phyloP scores from a whole-genome alignment of 2,797 vertebrate species.

The Platalea minor region DNA sequence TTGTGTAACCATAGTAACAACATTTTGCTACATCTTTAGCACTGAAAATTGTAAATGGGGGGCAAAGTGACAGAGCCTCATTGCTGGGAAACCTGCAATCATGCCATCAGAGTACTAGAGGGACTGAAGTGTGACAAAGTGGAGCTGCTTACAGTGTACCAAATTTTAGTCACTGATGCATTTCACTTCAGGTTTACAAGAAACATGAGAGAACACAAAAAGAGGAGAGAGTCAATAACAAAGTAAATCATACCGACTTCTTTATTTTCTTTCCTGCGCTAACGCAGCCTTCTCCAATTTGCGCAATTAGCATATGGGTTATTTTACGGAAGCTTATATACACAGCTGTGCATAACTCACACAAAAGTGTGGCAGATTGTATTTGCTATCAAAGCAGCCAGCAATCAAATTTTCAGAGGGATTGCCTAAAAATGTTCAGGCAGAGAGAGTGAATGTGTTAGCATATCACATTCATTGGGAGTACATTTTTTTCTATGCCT shows the following conservation, averaged over 20 bases:
- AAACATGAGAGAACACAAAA: background rate
- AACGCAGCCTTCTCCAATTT: background rate
- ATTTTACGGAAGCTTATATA: background rate
- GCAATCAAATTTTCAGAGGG: conserved; percentile 12
- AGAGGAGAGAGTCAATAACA: background rate
- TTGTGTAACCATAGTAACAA: background rate
- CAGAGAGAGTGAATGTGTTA: background rate
- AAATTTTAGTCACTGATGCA: background rate
- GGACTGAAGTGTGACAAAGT: background rate
- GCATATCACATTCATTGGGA: background rate
- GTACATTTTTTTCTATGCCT: background rate
- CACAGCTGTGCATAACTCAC: background rate
- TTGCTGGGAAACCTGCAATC: background rate
- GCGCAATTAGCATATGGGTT: background rate
- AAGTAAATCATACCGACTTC: background rate
- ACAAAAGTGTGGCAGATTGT: background rate
- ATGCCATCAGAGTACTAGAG: background rate
- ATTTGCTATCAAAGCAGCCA: conserved; percentile 29
- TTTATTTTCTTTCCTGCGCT: background rate
- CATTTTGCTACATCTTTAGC: background rate
- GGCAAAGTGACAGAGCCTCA: background rate
- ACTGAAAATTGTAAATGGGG: background rate
- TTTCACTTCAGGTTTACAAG: background rate
- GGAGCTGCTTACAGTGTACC: background rate
- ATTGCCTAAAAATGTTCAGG: conserved; percentile 7